Evolutionary conservation across 2,888 invertebrate genomes (phyloP), one percentile per base, ranked within the genome.

Genomic region (Diadegma fenestrale): DNA sequence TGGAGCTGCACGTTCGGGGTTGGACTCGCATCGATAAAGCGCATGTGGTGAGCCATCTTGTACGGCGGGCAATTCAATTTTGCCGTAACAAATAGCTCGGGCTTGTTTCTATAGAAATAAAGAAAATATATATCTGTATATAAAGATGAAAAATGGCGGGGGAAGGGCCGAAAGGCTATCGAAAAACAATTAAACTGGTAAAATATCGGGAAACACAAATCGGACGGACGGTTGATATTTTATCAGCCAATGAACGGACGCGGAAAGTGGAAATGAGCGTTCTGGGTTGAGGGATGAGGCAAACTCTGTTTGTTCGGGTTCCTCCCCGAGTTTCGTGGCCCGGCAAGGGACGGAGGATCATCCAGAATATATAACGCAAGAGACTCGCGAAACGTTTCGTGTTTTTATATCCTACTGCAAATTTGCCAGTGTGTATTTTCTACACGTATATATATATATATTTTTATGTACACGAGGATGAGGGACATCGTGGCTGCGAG

Each of bases 111-210:
- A 37, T 64, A 64, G n/a, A 26, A 1, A 22, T 17, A 17, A 12
- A n/a, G 22, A 1, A 22, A 41, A 68, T 8, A 12, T 48, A 45
- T 63, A 30, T 48, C 48, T 33, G 17, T 64, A 75, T 48, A 75
- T 45, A 22, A 19, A 37, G 30, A 75, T 37, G 37, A 26, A 63
- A 63, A 63, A 80, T 66, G 66, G 22, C 64, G 41, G 37, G 69
- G 19, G 43, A 5, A n/a, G 58, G 48, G 41, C 54, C 41, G 45
- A 64, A 68, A 85, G 88, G 88, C 93, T 90, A 92, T 92, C 91
- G 92, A 92, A 92, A 92, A 92, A 92, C 92, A 93, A 93, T 93
- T 92, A 92, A 93, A 92, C 89, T 87, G 86, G 89, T 92, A 92
- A 93, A 92, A 92, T 93, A 92, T 92, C 89, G 91, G 87, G 91